Base-by-base conservation (phyloP, 23 tunicate genomes). In the Ascidia mentula region DNA sequence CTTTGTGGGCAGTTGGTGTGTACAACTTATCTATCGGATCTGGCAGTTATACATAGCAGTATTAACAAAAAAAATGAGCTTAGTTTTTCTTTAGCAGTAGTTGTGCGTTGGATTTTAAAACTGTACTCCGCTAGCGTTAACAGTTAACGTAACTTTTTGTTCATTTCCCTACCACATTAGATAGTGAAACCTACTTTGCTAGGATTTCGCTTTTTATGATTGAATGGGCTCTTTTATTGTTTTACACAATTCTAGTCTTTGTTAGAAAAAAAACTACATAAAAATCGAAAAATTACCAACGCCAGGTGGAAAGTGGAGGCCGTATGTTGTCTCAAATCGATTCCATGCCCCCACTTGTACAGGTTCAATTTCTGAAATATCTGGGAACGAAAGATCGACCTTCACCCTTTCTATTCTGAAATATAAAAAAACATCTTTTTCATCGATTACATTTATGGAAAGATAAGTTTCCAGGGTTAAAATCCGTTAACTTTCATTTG, bases 1-100 rank as follows among this genome's bases (percentile, higher is more conserved):
- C 80, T 77, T 80, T 73, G 69, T 90, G 89, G 24, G 82, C 69
- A 33, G 96, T 90, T 26, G 96, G 89, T 12, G 96, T 90, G 61
- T 90, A 90, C 38, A 39, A 70, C 40, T 60, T 86, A 74, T 90
- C 96, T 13, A 80, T 80, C 6, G 89, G 89, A 32, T 32, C 96
- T 90, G 75, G 18, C 36, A 45, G n/a, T n/a, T n/a, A n/a, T n/a
- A n/a, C n/a, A 36, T 37, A 20, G 30, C 13, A 36, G 33, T 34
- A 72, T 80, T 72, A 46, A 32, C 38, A 32, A 5, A 70, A 70
- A 70, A 34, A 9, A 28, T 53, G 1, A 53, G 24, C 2, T 53
- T 9, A 5, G 7, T 53, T n/a, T n/a, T n/a, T n/a, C n/a, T n/a
- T n/a, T n/a, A n/a, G n/a, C n/a, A n/a, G n/a, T n/a, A n/a, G n/a